phyloP scores from a whole-genome alignment of 1,140 invertebrate species.

The Papilio dardanus region DNA sequence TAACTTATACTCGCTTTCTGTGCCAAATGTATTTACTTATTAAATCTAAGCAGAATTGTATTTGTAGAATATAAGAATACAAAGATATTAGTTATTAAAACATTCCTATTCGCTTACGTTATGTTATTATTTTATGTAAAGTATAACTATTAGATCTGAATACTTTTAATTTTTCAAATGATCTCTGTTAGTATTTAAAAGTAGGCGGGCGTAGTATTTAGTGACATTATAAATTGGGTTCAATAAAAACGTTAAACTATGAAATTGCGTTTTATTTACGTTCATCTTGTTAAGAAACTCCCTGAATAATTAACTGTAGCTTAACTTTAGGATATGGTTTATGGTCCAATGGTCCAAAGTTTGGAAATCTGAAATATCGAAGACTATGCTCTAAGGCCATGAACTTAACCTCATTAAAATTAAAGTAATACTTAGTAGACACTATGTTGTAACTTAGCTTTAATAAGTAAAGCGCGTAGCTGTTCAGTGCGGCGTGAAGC shows the following conservation, averaged over 20 bases:
- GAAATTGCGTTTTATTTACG: slow-evolving; percentile 51
- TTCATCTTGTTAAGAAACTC: background rate
- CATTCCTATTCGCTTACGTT: slow-evolving; percentile 30
- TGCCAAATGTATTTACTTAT: slow-evolving; percentile 34
- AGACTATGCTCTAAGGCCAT: no score
- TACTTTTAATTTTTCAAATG: slow-evolving; percentile 56
- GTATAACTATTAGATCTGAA: slow-evolving; percentile 61
- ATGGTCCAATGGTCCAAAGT: no score
- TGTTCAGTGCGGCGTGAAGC: background rate
- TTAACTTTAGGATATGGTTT: no score
- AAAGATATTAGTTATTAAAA: slow-evolving; percentile 34
- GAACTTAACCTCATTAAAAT: no score
- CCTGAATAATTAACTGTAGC: background rate
- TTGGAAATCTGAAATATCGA: no score
- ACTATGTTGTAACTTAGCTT: background rate
- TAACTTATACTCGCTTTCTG: slow-evolving; percentile 28
- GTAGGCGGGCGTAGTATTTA: slow-evolving; percentile 70
- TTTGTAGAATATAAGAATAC: slow-evolving; percentile 27
- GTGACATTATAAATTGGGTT: slow-evolving; percentile 72
- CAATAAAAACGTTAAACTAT: slow-evolving; percentile 79
- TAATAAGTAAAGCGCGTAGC: background rate
- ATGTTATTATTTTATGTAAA: slow-evolving; percentile 62
- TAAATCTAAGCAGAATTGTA: slow-evolving; percentile 24
- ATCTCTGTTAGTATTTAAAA: slow-evolving; percentile 65
- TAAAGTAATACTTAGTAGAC: background rate